phyloP scores from a whole-genome alignment of 2,888 invertebrate genomes.

The Epicampocera succincta region DNA sequence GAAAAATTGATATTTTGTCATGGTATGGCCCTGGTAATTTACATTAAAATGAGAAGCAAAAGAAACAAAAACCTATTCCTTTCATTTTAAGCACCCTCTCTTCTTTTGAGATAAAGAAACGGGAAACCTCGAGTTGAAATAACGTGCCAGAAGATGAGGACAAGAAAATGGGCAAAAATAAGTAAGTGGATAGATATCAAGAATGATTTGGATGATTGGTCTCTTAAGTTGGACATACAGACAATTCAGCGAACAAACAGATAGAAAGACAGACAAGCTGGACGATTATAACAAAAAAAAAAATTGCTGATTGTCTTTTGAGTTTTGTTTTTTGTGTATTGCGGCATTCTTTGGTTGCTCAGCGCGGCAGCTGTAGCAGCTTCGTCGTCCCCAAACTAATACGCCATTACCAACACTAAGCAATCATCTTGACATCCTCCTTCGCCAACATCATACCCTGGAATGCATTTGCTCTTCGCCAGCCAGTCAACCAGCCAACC shows the following conservation, averaged over 20 bases:
- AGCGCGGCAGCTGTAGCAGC: background rate
- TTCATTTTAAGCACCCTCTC: background rate
- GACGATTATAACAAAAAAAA: constrained; percentile 64
- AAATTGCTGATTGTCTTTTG: constrained; percentile 64
- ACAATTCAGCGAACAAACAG: constrained; percentile 55
- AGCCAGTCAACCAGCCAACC: background rate
- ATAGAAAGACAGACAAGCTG: constrained; percentile 51
- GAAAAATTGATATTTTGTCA: constrained; percentile 25
- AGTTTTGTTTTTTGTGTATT: constrained; percentile 20
- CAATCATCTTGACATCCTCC: constrained; percentile 51
- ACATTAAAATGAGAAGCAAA: constrained; percentile 4
- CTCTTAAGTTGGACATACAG: constrained; percentile 54
- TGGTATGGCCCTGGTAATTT: constrained; percentile 49
- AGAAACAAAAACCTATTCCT: constrained; percentile 63
- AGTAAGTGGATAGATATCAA: constrained; percentile 45
- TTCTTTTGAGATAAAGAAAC: background rate
- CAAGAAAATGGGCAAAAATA: constrained; percentile 21
- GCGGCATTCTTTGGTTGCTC: constrained; percentile 65
- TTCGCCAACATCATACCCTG: constrained; percentile 40
- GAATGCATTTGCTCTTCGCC: background rate
- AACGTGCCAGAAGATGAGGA: constrained; percentile 36
- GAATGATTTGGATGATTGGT: constrained; percentile 66
- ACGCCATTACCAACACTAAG: constrained; percentile 38
- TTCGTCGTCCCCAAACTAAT: constrained; percentile 17
- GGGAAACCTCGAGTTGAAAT: constrained; percentile 36